Base-by-base conservation (phyloP, 2,113 vertebrate species). In the Polypterus senegalus region DNA sequence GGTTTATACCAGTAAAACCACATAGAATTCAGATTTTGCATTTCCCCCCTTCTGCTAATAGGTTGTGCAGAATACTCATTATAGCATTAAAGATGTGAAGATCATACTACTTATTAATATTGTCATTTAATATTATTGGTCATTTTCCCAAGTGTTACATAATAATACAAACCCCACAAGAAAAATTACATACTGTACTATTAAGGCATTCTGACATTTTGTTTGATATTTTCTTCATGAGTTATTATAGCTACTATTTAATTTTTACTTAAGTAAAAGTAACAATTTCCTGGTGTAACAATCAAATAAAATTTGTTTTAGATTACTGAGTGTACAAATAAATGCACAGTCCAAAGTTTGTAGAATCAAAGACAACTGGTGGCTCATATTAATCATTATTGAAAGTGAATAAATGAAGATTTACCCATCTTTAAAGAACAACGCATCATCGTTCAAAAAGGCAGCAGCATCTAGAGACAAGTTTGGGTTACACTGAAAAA, bases 361-460 rank as follows among this genome's bases (percentile, higher is more conserved):
- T 9, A 51, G 6, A 51, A 8, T 52, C 7, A 7, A 8, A 1
- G 3, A 52, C 51, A 3, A 52, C 3, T 52, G 10, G 10, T 10
- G 4, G 10, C 10, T 8, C 51, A 52, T 52, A 10, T 3, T 8
- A 52, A 52, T 27, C 27, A 27, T 52, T 7, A 7, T 8, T 3
- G 3, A 52, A 52, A 3, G 10, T 7, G 51, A 10, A 6, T 51
- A 9, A 51, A 9, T 51, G 49, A 56, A 27, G 10, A 9, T 56
- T 27, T 45, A 58, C 56, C 56, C 46, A 45, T 45, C 56, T 45
- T 58, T 58, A 45, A 58, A 58, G 56, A 58, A 43, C 6, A 58
- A 45, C 56, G 45, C 6, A 43, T 58, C 56, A 11, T 45, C 43
- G 3, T 45, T 45, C 11, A 45, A 9, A 43, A 6, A 58, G 9